Evolutionary conservation across 2,797 vertebrate species (phyloP).

Genomic region (Allobates femoralis): DNA sequence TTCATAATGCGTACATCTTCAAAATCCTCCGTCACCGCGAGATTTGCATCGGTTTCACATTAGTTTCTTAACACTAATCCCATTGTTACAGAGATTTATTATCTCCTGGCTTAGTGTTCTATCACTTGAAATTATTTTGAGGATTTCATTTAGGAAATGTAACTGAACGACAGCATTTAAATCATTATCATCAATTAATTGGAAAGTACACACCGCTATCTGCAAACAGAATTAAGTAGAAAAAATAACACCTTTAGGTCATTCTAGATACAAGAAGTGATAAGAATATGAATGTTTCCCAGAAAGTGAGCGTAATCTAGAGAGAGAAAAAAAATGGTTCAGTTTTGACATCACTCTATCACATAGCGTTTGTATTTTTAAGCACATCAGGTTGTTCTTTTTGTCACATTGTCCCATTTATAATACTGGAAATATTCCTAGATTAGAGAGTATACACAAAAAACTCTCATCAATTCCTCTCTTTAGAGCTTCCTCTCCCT

Average conservation of each 20-base stretch:
- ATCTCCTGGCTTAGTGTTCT: conserved; percentile 46
- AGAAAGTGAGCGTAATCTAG: not conserved
- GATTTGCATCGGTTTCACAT: conserved; percentile 61
- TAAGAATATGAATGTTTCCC: conserved; percentile 14
- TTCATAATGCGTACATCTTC: conserved; percentile 60
- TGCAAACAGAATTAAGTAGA: conserved; percentile 10
- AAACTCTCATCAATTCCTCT: too few relatives aligned
- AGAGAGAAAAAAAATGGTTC: not conserved
- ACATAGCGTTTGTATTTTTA: not conserved
- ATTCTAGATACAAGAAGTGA: not conserved
- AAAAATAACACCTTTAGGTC: conserved; percentile 3
- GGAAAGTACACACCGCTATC: conserved; percentile 26
- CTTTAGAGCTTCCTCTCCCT: too few relatives aligned
- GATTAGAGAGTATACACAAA: not conserved
- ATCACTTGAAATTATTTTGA: conserved; percentile 59
- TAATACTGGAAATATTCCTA: not conserved
- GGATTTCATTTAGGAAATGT: conserved; percentile 61
- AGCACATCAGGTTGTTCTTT: not conserved
- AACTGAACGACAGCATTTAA: conserved; percentile 52
- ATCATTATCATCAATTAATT: conserved; percentile 62
- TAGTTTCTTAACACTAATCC: conserved; percentile 59
- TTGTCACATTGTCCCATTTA: not conserved
- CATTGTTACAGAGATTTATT: conserved; percentile 57
- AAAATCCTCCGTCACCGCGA: conserved; percentile 47
- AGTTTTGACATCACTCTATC: not conserved